Base-by-base conservation (phyloP, 2,113 vertebrate species). In the Clarias batrachus region DNA sequence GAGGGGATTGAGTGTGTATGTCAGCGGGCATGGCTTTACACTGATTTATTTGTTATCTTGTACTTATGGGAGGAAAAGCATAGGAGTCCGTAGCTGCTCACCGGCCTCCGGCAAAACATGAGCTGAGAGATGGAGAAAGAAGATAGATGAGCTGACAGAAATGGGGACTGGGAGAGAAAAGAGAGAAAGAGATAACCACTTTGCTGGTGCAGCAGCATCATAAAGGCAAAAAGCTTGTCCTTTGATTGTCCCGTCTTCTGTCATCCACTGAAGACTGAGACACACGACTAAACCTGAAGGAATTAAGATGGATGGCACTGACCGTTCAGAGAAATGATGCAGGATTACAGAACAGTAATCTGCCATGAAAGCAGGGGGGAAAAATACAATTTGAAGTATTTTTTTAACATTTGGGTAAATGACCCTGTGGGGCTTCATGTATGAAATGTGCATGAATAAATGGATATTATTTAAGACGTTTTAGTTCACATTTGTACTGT, bases 11-110 rank as follows among this genome's bases (percentile, higher is more conserved):
- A 41, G 19, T 56, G 33, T 17, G 86, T 33, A n/a, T 71, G 62
- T 68, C 71, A 70, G 65, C 33, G 33, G 1, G 23, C 16, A 70
- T 65, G 60, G 14, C 52, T 57, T 63, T 54, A 52, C 85, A 17
- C n/a, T 56, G 70, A 87, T 62, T 17, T 54, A 76, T 62, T 25
- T 81, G 41, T 74, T 71, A 81, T 81, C 57, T 68, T 48, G 37
- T 71, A 54, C 37, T 27, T 4, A 68, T 41, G n/a, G 17, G 25
- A 30, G 48, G 19, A 63, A 48, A 76, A 82, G 82, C 33, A 23
- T 73, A 59, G 76, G 21, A 56, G 79, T 48, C 66, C n/a, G 12
- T 19, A 74, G 37, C 66, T 85, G 70, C 76, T 82, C 27, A 63
- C 33, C 54, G 41, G 37, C 70, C 33, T n/a, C 52, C 74, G 59